Base-by-base conservation (phyloP, 1,140 invertebrate genomes). In the Lepeophtheirus salmonis region DNA sequence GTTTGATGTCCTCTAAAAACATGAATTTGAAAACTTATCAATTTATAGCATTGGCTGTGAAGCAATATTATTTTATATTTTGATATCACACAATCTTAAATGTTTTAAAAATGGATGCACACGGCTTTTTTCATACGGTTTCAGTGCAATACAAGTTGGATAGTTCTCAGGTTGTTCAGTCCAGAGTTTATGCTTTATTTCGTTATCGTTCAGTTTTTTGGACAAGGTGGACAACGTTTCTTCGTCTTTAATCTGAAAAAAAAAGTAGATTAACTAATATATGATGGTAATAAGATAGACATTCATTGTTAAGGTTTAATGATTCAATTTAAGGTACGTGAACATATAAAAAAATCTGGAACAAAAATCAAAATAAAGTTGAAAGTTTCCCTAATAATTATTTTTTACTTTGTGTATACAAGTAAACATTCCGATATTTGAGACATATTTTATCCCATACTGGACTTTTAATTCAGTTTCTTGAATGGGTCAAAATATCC, bases 81-180 rank as follows among this genome's bases (percentile, higher is more conserved):
- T 41, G n/a, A 41, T 41, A 41, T 73, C 82, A 59, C 83, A 81
- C 17, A 96, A 72, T 75, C 92, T 94, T 59, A 88, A 84, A 70
- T 85, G 80, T 67, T 84, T 86, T 57, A 96, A 81, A 76, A 81
- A 85, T 66, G 82, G 79, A 67, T 91, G 83, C 13, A 96, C 75
- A 56, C 80, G 73, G 50, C 83, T 77, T 73, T 92, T 95, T 1
- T 79, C 78, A 71, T 91, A 94, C 4, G 94, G 94, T 72, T 92
- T 94, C 0, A 84, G 71, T 24, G 86, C 92, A 62, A 97, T 72
- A 73, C 90, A 95, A 1, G 92, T 96, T 30, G 88, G 79, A 69
- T 91, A 83, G 73, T 95, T 89, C 76, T 97, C 94, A n/a, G 91
- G 92, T 67, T 95, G 88, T 75, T 98, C 94, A 63, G 89, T 84